phyloP scores from a whole-genome alignment of 1,140 invertebrate genomes.

The Lanistes nyassanus region DNA sequence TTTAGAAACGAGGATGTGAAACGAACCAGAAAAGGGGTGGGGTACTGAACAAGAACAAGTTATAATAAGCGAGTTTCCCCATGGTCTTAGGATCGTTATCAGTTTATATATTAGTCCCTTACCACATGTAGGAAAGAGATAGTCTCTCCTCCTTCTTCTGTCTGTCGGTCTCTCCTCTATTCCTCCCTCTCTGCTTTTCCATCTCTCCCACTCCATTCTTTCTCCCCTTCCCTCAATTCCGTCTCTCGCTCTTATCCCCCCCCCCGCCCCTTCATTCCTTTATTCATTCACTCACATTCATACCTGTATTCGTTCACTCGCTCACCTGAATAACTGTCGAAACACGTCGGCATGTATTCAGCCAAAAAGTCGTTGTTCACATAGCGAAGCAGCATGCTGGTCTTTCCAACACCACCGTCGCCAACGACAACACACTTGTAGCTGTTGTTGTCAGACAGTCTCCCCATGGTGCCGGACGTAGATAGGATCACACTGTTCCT shows the following conservation, averaged over 20 bases:
- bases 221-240: not conserved
- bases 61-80: too few relatives aligned
- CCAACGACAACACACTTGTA: constrained; percentile 58
- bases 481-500: too few relatives aligned
- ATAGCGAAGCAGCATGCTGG: constrained; percentile 59
- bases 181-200: not conserved
- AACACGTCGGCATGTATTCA: constrained; percentile 60
- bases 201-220: not conserved
- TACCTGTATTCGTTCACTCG: not conserved
- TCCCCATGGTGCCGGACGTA: too few relatives aligned
- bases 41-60: too few relatives aligned
- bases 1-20: too few relatives aligned
- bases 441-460: not conserved
- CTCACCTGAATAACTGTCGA: constrained; percentile 56
- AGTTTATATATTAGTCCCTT: too few relatives aligned
- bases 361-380: constrained; percentile 56
- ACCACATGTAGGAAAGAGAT: too few relatives aligned
- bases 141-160: not conserved
- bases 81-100: too few relatives aligned
- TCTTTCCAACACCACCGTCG: constrained; percentile 58
- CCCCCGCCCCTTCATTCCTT: not conserved
- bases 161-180: not conserved
- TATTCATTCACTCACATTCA: not conserved
- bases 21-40: too few relatives aligned
- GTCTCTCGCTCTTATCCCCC: constrained; percentile 4